Conservation (phyloP, 2,797 vertebrate genomes). For the Chiroxiphia lanceolata region DNA sequence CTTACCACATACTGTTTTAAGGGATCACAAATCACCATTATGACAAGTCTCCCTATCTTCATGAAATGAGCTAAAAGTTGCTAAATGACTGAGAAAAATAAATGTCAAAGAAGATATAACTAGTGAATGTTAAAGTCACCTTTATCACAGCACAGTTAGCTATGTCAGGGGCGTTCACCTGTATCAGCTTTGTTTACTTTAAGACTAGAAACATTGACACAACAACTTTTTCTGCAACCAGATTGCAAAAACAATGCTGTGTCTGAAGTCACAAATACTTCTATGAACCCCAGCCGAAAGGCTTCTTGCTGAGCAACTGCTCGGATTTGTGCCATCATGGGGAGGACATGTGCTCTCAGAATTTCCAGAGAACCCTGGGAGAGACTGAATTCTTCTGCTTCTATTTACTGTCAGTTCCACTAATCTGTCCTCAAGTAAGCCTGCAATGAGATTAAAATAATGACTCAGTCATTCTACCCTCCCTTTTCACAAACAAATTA, state of each 20-base stretch:
- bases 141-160: not conserved
- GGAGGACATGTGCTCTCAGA: not conserved
- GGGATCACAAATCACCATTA: not conserved
- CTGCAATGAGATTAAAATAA: constrained; percentile 7
- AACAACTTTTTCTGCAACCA: not conserved
- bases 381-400: not conserved
- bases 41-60: not conserved
- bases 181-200: not conserved
- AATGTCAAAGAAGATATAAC: not conserved
- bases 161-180: not conserved
- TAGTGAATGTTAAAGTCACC: not conserved
- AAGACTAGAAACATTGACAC: not conserved
- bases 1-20: not conserved
- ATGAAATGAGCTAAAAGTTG: not conserved
- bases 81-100: not conserved
- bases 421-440: not conserved
- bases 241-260: not conserved
- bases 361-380: not conserved
- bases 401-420: not conserved
- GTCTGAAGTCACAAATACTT: not conserved
- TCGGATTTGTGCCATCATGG: not conserved
- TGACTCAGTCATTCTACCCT: not conserved
- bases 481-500: not conserved
- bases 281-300: not conserved
- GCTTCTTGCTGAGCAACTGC: not conserved